Evolutionary conservation across 1,140 invertebrate species (phyloP), one percentile per base, ranked within the genome.

Genomic region (Eupristina koningsbergeri): DNA sequence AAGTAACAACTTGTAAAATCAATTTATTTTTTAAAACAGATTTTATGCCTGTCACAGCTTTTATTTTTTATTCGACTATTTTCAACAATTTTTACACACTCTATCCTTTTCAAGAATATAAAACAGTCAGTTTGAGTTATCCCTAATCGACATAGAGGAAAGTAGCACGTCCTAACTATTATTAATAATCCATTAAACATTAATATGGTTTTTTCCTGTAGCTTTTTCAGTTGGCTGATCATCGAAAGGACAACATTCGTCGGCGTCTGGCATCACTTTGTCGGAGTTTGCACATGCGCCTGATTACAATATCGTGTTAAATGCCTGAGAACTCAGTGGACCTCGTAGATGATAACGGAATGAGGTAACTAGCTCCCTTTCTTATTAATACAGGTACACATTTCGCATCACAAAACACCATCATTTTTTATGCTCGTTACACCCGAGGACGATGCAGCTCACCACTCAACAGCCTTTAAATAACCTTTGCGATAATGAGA

Each of bases 261-360:
- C 41, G 61, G 8, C 36, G 79, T 9, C 47, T 50, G 8, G 2
- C 8, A 50, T 2, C 8, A 17, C 13, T 41, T 22, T 67, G 80
- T 69, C 36, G 36, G n/a, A 81, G 71, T 82, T 86, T 86, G 22
- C 67, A 61, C 19, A 22, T 26, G 34, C 64, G 13, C 17, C 34
- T 69, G 29, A 15, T 7, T 34, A 22, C 3, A 22, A 75, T 47
- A 83, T 83, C 86, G 88, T 86, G 89, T 89, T 90, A 89, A 89
- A 90, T 86, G 89, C 88, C 88, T 80, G 89, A 82, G 47, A 89
- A 88, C 87, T 88, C 89, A 89, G 74, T 87, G 88, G 89, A 89
- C 86, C 88, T 86, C 85, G 87, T 89, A 88, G 88, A 86, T 87
- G 86, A 87, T 89, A 89, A 89, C 89, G 88, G 89, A 89, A 87